Evolutionary conservation across 1,140 invertebrate species (phyloP), one percentile per base, ranked within the genome.

Genomic region (Psix sp.): DNA sequence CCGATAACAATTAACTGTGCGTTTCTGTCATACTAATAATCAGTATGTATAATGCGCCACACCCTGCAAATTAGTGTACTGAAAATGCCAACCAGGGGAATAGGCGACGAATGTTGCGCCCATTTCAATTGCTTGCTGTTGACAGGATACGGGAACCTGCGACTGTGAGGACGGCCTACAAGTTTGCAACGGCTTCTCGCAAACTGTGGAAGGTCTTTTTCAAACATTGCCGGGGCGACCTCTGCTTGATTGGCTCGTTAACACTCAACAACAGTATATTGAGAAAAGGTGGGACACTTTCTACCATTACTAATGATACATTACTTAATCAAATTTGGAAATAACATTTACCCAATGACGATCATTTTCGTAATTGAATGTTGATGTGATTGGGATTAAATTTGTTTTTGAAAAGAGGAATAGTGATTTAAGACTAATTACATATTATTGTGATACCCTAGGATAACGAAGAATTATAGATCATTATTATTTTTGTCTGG

Each of bases 211-310:
- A 59, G 84, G 84, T 49, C 80, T 85, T 4, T 70, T 84, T 11
- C 82, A 86, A 70, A 84, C 77, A 11, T 60, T 82, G 11, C 84
- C 83, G 2, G 84, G 83, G n/a, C 77, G 77, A 40, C 78, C 80
- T n/a, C 86, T 87, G 1, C 83, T 88, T 54, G 77, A 89, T 26
- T 92, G 91, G 91, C 84, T 92, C 4, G 80, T 92, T 0, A 82
- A 86, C 1, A 89, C 89, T 1, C 87, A 90, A 13, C 85, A 90
- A 2, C 74, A 87, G 42, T 92, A 91, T 48, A 90, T 91, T 26
- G 89, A 90, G 56, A 90, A 88, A 66, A 88, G 91, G 84, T 92
- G 5, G 13, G 13, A 33, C 29, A n/a, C 3, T 33, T 6, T 33
- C 29, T n/a, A n/a, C n/a, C n/a, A n/a, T n/a, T n/a, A n/a, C n/a